Base-by-base conservation (phyloP, 2,113 vertebrate genomes). In the Paramisgurnus dabryanus region DNA sequence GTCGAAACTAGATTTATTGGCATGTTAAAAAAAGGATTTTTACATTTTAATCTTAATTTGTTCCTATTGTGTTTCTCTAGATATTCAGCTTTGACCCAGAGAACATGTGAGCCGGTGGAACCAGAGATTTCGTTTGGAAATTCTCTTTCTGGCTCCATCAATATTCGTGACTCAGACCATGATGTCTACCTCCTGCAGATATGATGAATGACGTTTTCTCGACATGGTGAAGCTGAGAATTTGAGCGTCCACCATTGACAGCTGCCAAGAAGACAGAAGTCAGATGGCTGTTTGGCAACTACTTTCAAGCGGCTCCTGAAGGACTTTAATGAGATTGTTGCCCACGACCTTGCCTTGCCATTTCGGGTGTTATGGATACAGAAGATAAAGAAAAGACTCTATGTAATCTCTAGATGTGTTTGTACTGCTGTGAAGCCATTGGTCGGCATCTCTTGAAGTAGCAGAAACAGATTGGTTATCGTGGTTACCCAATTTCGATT, bases 271-370 rank as follows among this genome's bases (percentile, higher is more conserved):
- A 68, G 15, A 2, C 27, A 34, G 27, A 22, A 68, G 15, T 34
- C 27, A 34, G 27, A 34, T 57, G 71, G n/a, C 47, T 76, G 60
- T 75, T 76, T 18, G 15, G 73, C 43, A 58, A 45, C 55, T 64
- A 64, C 58, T 34, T 50, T 77, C 50, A 4, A 5, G 34, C 45
- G 40, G 7, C 61, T 53, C 13, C n/a, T n/a, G 47, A 66, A 77
- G 74, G 74, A 66, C 47, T 77, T 77, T 55, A 40, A 39, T 15
- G 27, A 66, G 47, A 66, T 17, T 50, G 27, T 53, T 66, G 9
- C 22, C 74, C 63, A 53, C 63, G 41, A 55, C 74, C 60, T 77
- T 77, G 47, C 60, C 74, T 76, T 63, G 43, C 47, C 13, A 75
- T 75, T 63, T 63, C 7, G 0, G 41, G 41, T 58, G 55, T 60